Conservation (phyloP, 2,113 vertebrate species). For the Columba livia region DNA sequence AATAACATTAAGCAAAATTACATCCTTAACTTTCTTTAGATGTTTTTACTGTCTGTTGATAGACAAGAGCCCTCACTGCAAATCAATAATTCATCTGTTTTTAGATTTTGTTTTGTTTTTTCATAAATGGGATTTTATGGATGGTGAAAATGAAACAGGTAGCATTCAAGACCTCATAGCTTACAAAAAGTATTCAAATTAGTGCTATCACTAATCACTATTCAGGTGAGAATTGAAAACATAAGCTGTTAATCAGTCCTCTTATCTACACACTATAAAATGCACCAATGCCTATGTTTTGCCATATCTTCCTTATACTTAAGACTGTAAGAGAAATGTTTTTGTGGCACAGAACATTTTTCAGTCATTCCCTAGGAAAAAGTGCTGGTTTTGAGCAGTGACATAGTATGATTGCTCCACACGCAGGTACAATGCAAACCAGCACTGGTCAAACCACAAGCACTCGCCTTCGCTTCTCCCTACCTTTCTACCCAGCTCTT, state of each 20-base stretch:
- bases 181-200: background rate
- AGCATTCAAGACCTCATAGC: background rate
- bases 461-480: background rate
- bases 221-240: background rate
- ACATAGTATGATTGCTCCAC: background rate
- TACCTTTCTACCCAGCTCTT: background rate
- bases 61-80: background rate
- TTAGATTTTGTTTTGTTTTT: background rate
- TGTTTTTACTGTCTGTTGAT: background rate
- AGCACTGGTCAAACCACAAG: background rate
- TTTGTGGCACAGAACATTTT: background rate
- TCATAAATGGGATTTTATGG: background rate
- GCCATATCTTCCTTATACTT: background rate
- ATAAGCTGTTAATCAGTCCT: background rate
- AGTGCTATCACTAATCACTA: background rate
- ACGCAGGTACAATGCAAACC: background rate
- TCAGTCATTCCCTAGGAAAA: fast-evolving
- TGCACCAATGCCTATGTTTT: background rate
- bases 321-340: background rate
- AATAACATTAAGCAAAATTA: background rate
- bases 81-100: background rate
- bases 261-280: background rate
- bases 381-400: background rate
- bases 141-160: background rate
- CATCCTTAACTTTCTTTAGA: background rate